Evolutionary conservation across 2,113 vertebrate genomes (phyloP).

Genomic region (Lagenorhynchus albirostris): DNA sequence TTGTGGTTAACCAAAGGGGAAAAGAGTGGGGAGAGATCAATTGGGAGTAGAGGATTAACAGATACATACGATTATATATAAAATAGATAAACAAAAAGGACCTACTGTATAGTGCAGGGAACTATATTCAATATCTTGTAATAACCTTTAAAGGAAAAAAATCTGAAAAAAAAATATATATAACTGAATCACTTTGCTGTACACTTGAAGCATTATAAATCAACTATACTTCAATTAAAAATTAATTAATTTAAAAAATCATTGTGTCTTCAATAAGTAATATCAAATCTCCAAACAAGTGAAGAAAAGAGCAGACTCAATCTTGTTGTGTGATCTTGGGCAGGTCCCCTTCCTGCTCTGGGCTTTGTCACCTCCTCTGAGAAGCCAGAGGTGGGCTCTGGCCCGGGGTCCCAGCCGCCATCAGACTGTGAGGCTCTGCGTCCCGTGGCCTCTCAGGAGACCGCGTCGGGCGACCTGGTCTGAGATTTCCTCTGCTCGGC

Average conservation of each 20-base stretch:
- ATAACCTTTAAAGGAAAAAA: neutral
- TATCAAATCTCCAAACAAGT: neutral
- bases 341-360: neutral
- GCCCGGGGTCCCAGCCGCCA: rapidly evolving
- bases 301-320: rapidly evolving
- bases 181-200: neutral
- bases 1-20: neutral
- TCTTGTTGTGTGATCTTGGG: neutral
- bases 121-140: neutral
- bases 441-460: neutral
- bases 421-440: neutral
- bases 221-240: neutral
- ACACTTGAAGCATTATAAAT: neutral
- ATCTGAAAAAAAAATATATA: neutral
- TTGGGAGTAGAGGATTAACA: neutral
- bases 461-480: too few relatives aligned
- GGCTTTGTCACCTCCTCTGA: neutral
- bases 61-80: neutral
- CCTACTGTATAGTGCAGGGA: neutral
- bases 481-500: neutral
- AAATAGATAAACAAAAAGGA: neutral
- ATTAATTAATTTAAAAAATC: neutral
- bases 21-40: neutral
- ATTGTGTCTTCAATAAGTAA: rapidly evolving
- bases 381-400: rapidly evolving